These are phyloP conservation scores for rat (Rattus norvegicus) DNA, from an alignment of 2,113 vertebrate genomes.

Conservation along the genomic window GRCr8 NC_086024.1:130680501-130681000, in stretches of 20 bases:
- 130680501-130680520: no score
- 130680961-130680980: constrained; percentile 57
- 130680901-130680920: constrained; percentile 49
- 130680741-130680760: background rate
- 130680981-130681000: constrained; percentile 40
- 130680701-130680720: background rate
- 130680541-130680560: background rate
- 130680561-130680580: background rate
- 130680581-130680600: background rate
- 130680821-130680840: background rate
- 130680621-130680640: background rate
- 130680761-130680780: constrained; percentile 18
- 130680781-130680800: background rate
- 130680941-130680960: constrained; percentile 2
- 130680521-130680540: constrained; percentile 1
- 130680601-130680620: constrained; percentile 6
- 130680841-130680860: background rate
- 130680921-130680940: constrained; percentile 56
- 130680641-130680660: background rate
- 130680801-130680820: background rate
- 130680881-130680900: constrained; percentile 50
- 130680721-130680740: background rate
- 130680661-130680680: background rate
- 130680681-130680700: background rate
- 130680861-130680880: background rate